Evolutionary conservation across 1,140 invertebrate species (phyloP), one percentile per base, ranked within the genome.

Genomic region (Sycophaga agraensis): DNA sequence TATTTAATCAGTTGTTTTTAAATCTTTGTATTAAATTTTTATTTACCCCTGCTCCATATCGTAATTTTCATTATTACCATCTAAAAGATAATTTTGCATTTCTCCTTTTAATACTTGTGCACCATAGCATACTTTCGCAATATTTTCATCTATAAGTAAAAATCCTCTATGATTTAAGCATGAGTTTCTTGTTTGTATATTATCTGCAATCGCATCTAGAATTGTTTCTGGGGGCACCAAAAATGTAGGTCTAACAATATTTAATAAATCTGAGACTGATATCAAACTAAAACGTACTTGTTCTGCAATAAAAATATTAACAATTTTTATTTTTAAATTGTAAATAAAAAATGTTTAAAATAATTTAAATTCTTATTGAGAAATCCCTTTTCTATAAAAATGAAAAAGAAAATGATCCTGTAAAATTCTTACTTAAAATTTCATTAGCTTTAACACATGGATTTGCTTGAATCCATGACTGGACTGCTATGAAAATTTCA

Each of bases 401-500:
- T 11, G 28, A 6, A 31, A 6, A 31, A 31, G 11, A 31, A 11
- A 31, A 31, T 31, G 28, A 31, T 31, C 4, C 4, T 26, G 61
- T 24, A n/a, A 39, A 63, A 40, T 60, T 8, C 48, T 70, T 64
- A 81, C 79, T 65, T 66, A 80, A 69, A 39, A 80, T 68, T 54
- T 72, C 79, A 14, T 82, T 82, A 1, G 82, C 72, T 67, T 91
- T 87, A 22, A 86, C 68, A 65, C 86, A 84, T 72, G 87, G 82
- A 85, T 97, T 87, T 68, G 87, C 80, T 72, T 86, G 88, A 61
- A 91, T 89, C 96, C 96, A 99, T 48, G 85, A 84, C 71, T 86
- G 85, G 2, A 98, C 91, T 7, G 92, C 91, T 68, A 87, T 83
- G 79, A 99, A 99, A 64, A 99, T 97, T 69, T 98, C 90, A 22